phyloP scores from a whole-genome alignment of 2,113 vertebrate species.

The Meles meles region DNA sequence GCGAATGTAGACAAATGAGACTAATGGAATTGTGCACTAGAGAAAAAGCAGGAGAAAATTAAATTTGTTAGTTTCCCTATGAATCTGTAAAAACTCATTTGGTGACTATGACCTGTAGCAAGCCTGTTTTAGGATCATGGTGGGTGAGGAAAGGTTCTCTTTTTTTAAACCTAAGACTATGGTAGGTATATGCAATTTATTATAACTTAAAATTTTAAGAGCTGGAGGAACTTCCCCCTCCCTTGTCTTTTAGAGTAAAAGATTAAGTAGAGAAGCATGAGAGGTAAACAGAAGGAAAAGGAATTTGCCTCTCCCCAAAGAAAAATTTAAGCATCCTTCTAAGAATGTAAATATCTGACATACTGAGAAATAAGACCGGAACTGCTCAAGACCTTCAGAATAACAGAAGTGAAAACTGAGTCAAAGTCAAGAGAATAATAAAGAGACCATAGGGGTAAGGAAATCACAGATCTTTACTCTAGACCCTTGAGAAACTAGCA shows the following conservation, averaged over 20 bases:
- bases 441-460: background rate
- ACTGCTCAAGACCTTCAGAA: background rate
- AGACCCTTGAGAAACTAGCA: background rate
- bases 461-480: background rate
- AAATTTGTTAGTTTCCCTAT: slow-evolving; percentile 52
- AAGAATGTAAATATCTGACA: slow-evolving; percentile 30
- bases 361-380: slow-evolving; percentile 25
- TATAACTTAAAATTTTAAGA: slow-evolving; percentile 13
- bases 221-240: background rate
- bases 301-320: background rate
- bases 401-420: slow-evolving; percentile 29
- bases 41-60: slow-evolving; percentile 56
- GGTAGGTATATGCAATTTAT: background rate
- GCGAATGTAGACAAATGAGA: slow-evolving; percentile 54
- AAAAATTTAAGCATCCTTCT: slow-evolving; percentile 28
- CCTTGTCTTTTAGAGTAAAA: background rate
- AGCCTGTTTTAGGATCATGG: background rate
- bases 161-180: background rate
- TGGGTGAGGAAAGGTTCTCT: background rate
- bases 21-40: slow-evolving; percentile 45
- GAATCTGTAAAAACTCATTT: slow-evolving; percentile 52
- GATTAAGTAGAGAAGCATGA: slow-evolving; percentile 19
- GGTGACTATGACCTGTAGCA: slow-evolving; percentile 1
- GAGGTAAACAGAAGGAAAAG: slow-evolving; percentile 6
- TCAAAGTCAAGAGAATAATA: background rate